Percentiles rank a stretch among this genome's conserved stretches.
Conservation (phyloP, 2,797 vertebrate genomes). For the Gastrophryne carolinensis region DNA sequence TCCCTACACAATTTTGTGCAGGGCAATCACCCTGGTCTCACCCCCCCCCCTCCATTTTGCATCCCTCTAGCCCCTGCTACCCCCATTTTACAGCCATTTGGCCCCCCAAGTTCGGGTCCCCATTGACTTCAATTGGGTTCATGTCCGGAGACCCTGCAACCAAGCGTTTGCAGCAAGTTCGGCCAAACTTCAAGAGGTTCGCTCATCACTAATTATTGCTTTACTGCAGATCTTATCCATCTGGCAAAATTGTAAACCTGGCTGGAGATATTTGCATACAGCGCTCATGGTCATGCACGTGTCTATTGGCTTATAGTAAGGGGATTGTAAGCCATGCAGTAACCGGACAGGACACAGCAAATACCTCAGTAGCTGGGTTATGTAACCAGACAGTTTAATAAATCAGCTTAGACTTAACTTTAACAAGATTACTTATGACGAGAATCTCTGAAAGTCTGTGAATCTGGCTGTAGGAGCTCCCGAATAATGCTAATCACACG, state of each 20-base stretch:
- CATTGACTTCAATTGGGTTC: too few species aligned
- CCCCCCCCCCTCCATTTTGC: too few species aligned
- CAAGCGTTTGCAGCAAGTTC: neutral
- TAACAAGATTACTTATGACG: slow-evolving; percentile 30
- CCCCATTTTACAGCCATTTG: neutral
- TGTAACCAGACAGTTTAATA: slow-evolving; percentile 17
- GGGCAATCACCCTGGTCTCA: too few species aligned
- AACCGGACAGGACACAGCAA: neutral
- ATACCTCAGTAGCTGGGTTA: neutral
- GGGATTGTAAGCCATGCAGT: slow-evolving; percentile 12
- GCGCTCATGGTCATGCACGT: neutral
- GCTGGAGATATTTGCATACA: neutral
- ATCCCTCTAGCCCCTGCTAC: too few species aligned
- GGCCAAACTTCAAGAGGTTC: neutral
- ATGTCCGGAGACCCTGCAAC: too few species aligned
- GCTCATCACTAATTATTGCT: neutral
- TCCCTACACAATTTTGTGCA: too few species aligned
- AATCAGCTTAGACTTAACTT: slow-evolving; percentile 8
- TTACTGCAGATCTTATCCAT: neutral
- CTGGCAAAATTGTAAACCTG: neutral
- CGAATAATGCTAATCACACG: neutral
- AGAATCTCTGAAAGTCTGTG: neutral
- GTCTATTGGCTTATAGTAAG: slow-evolving; percentile 10
- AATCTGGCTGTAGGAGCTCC: neutral
- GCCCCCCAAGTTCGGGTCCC: too few species aligned